Evolutionary conservation across 2,888 invertebrate species (phyloP).

Genomic region (Pollenia amentaria): DNA sequence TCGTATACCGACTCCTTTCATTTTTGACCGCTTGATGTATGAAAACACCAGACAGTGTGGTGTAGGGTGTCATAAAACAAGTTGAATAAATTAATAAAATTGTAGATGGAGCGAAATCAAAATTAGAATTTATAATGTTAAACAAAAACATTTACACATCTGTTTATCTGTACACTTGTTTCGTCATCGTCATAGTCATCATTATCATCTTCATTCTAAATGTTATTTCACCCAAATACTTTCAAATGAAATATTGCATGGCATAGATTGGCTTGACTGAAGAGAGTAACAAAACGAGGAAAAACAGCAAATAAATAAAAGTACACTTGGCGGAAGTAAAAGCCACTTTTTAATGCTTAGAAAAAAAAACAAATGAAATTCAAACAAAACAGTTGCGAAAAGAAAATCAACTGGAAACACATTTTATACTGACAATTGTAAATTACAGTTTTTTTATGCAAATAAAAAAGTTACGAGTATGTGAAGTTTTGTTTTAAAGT

Average conservation of each 20-base stretch:
- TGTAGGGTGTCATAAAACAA: background rate
- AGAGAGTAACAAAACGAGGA: background rate
- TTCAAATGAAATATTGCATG: background rate
- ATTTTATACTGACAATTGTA: constrained; percentile 47
- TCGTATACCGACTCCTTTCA: too few relatives aligned
- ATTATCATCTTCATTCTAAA: background rate
- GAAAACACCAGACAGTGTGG: too few relatives aligned
- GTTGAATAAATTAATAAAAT: constrained; percentile 22
- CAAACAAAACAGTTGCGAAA: constrained; percentile 13
- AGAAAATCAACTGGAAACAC: constrained; percentile 34
- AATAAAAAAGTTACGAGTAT: background rate
- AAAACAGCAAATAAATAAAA: constrained; percentile 36
- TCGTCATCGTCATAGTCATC: background rate
- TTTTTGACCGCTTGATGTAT: too few relatives aligned
- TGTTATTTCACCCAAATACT: background rate
- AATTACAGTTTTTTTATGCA: background rate
- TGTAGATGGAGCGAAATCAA: constrained; percentile 4
- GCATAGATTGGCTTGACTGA: background rate
- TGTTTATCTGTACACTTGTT: background rate
- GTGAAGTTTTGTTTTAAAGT: background rate
- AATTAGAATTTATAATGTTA: constrained; percentile 24
- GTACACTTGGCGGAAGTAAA: constrained; percentile 58
- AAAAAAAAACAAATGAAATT: constrained; percentile 11
- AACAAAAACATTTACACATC: constrained; percentile 7
- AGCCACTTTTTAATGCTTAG: constrained; percentile 32